A percentile compares a stretch with the other conserved stretches of the same genome.
These are phyloP conservation scores for Solea senegalensis DNA, from an alignment of 2,113 vertebrate genomes.

Conservation along the genomic window DNA sequence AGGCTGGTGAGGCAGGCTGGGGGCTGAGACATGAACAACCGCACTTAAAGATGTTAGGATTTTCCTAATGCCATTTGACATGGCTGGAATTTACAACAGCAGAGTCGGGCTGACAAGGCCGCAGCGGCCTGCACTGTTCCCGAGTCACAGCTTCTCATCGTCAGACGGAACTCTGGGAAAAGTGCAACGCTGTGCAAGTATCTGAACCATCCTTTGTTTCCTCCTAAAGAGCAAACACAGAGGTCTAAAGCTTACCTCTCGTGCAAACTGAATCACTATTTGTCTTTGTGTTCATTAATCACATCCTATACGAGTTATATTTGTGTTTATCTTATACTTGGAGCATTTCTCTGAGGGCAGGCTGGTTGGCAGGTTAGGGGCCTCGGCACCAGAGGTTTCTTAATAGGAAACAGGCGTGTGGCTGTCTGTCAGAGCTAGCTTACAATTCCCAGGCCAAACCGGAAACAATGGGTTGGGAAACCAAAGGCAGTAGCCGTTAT, in stretches of 20 bases:
- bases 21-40: slow-evolving; percentile 45
- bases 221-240: slow-evolving; percentile 27
- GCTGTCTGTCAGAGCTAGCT: slow-evolving; percentile 67
- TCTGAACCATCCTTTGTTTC: slow-evolving; percentile 17
- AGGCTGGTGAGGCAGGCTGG: neutral
- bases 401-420: slow-evolving; percentile 76
- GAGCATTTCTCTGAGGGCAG: slow-evolving; percentile 29
- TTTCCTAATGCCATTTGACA: slow-evolving; percentile 65
- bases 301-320: slow-evolving; percentile 14
- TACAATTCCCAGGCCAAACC: slow-evolving; percentile 76
- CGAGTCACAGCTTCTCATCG: slow-evolving; percentile 6
- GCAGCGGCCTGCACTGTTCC: slow-evolving; percentile 39
- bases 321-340: slow-evolving; percentile 35
- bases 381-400: slow-evolving; percentile 32
- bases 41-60: slow-evolving; percentile 65
- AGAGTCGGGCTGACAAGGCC: slow-evolving; percentile 21
- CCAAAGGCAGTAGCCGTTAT: slow-evolving; percentile 72
- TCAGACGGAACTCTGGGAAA: slow-evolving; percentile 22
- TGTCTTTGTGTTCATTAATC: slow-evolving; percentile 38
- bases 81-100: slow-evolving; percentile 63
- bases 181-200: slow-evolving; percentile 5
- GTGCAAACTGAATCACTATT: slow-evolving; percentile 27
- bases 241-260: neutral
- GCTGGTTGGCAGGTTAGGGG: slow-evolving; percentile 64
- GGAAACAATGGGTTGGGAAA: slow-evolving; percentile 69